A percentile compares a stretch with the other conserved stretches of the same genome.
These are phyloP conservation scores for Drosophila murphyi DNA, from an alignment of 1,140 invertebrate genomes.

Conservation along the genomic window DNA sequence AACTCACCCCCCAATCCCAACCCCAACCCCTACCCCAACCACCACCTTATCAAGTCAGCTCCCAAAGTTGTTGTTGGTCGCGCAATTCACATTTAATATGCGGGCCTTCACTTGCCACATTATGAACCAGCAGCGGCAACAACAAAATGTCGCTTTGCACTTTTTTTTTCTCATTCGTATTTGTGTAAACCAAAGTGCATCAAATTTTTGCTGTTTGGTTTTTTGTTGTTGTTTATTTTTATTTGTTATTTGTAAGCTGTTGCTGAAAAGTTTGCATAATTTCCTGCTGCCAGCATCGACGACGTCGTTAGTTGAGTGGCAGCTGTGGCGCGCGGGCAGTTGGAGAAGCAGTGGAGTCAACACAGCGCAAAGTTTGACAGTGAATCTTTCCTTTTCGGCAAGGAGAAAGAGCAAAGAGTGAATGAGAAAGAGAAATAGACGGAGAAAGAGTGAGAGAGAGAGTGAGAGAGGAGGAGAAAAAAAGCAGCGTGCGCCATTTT, in stretches of 20 bases:
- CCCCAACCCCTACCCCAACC: neutral
- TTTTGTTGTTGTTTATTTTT: conserved; percentile 24
- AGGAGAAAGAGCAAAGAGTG: neutral
- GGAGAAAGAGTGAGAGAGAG: neutral
- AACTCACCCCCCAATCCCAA: neutral
- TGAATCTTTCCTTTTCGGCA: conserved; percentile 18
- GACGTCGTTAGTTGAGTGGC: conserved; percentile 42
- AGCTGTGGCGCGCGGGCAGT: neutral
- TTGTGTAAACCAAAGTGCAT: conserved; percentile 59
- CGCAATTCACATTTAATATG: conserved; percentile 73
- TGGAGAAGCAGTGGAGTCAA: neutral
- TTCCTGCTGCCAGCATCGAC: conserved; percentile 79
- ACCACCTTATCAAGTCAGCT: too few relatives aligned
- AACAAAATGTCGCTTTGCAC: conserved; percentile 46
- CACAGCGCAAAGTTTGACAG: conserved; percentile 21
- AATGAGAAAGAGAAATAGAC: neutral
- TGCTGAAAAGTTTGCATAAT: conserved; percentile 83
- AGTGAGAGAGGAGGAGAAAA: neutral
- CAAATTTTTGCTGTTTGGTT: conserved; percentile 32
- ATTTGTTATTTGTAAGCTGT: conserved; percentile 29
- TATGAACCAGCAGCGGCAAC: conserved; percentile 11
- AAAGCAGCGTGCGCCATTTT: conserved; percentile 42
- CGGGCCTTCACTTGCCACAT: conserved; percentile 71
- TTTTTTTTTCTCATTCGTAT: conserved; percentile 16
- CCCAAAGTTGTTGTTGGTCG: conserved; percentile 44